phyloP scores from a whole-genome alignment of 2,113 vertebrate genomes.

The Pomatorhinus ruficollis region DNA sequence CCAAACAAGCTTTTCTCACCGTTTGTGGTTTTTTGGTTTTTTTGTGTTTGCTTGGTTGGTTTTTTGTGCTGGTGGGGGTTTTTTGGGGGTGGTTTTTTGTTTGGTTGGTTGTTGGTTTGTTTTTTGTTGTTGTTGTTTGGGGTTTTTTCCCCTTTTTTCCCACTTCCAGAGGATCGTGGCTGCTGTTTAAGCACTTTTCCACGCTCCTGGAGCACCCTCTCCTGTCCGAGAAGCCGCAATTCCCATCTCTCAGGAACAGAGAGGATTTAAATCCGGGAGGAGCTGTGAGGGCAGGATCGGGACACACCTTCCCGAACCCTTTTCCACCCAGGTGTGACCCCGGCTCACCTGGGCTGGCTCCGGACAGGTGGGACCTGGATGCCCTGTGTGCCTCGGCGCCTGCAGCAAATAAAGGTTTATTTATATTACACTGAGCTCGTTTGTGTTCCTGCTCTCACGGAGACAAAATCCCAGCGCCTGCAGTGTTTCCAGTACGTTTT shows the following conservation, averaged over 20 bases:
- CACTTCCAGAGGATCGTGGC: not conserved
- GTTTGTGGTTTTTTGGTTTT: no score
- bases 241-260: not conserved
- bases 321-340: not conserved
- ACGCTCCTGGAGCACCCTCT: constrained; percentile 35
- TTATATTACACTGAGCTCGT: fast-evolving
- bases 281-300: fast-evolving
- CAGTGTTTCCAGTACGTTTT: fast-evolving
- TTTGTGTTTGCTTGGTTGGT: no score
- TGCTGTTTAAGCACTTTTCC: fast-evolving
- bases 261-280: fast-evolving
- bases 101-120: no score
- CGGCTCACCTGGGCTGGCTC: not conserved
- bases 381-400: fast-evolving
- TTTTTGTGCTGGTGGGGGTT: no score
- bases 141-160: not conserved
- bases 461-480: fast-evolving
- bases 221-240: not conserved
- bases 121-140: no score
- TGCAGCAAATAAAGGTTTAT: not conserved
- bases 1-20: not conserved
- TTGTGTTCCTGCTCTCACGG: fast-evolving
- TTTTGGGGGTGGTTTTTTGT: no score
- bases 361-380: fast-evolving
- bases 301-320: fast-evolving